phyloP scores from a whole-genome alignment of 2,888 invertebrate genomes.

The Cepaea hortensis region DNA sequence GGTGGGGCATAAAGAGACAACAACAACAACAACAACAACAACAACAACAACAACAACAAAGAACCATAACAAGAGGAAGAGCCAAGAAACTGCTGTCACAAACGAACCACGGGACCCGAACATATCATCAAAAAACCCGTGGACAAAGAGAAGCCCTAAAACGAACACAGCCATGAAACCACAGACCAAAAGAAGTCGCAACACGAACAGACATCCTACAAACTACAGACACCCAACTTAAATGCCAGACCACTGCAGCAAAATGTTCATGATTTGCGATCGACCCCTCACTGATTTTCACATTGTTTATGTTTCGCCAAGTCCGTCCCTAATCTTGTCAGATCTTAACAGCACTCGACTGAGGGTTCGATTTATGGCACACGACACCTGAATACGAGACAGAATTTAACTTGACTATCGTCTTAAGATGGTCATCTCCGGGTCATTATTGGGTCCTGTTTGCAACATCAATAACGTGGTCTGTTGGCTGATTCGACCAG shows the following conservation, averaged over 20 bases:
- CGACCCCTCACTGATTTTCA: background rate
- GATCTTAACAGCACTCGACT: conserved; percentile 1
- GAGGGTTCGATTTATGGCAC: background rate
- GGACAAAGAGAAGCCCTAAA: too few relatives aligned
- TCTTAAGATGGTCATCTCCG: conserved; percentile 9
- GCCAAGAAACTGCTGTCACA: too few relatives aligned
- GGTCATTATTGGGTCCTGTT: background rate
- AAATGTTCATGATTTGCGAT: background rate
- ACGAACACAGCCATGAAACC: too few relatives aligned
- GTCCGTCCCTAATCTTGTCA: conserved; percentile 2
- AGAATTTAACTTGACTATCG: conserved; percentile 6
- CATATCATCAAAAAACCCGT: too few relatives aligned
- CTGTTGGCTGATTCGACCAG: too few relatives aligned
- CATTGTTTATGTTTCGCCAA: background rate
- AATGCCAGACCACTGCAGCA: background rate
- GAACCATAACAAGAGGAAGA: background rate
- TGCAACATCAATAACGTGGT: too few relatives aligned
- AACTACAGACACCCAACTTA: background rate
- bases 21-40: background rate
- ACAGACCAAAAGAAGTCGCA: too few relatives aligned
- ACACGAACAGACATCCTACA: background rate
- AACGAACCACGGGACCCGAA: too few relatives aligned
- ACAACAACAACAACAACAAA: background rate
- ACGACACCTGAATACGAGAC: background rate
- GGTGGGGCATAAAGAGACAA: background rate